Percentiles rank a stretch among this genome's conserved stretches.
phyloP scores from a whole-genome alignment of 2,797 vertebrate genomes.

The Cephalopachus bancanus region DNA sequence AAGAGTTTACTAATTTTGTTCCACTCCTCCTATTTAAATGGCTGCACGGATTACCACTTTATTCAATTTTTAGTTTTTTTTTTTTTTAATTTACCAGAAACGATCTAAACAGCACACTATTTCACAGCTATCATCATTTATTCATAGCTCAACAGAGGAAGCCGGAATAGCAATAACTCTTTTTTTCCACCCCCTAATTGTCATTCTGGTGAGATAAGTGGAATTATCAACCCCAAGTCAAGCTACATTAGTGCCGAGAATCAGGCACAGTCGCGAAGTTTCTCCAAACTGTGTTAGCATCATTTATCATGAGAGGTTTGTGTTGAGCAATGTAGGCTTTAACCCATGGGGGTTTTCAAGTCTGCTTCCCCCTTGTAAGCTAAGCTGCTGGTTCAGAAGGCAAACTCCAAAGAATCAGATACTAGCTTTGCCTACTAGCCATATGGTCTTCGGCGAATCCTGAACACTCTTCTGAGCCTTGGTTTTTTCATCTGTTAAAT shows the following conservation, averaged over 20 bases:
- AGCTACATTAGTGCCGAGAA: conserved; percentile 79
- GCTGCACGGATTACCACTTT: conserved; percentile 69
- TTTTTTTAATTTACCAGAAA: conserved; percentile 84
- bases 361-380: background rate
- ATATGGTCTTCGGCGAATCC: background rate
- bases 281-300: conserved; percentile 42
- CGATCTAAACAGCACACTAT: conserved; percentile 75
- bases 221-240: conserved; percentile 74
- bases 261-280: conserved; percentile 55
- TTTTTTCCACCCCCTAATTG: conserved; percentile 67
- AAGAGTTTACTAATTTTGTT: conserved; percentile 71
- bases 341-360: background rate
- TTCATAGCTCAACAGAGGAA: conserved; percentile 81
- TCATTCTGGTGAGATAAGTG: conserved; percentile 82
- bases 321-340: conserved; percentile 39
- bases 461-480: background rate
- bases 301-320: conserved; percentile 71
- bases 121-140: conserved; percentile 83
- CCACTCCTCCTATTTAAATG: conserved; percentile 70
- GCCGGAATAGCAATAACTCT: conserved; percentile 71
- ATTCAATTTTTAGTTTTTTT: conserved; percentile 79
- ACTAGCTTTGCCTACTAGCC: background rate
- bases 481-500: conserved; percentile 47
- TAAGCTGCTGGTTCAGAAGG: background rate
- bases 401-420: conserved; percentile 26